Evolutionary conservation across 2,888 invertebrate genomes (phyloP), one percentile per base, ranked within the genome.

Genomic region (Hyppa rectilinea): DNA sequence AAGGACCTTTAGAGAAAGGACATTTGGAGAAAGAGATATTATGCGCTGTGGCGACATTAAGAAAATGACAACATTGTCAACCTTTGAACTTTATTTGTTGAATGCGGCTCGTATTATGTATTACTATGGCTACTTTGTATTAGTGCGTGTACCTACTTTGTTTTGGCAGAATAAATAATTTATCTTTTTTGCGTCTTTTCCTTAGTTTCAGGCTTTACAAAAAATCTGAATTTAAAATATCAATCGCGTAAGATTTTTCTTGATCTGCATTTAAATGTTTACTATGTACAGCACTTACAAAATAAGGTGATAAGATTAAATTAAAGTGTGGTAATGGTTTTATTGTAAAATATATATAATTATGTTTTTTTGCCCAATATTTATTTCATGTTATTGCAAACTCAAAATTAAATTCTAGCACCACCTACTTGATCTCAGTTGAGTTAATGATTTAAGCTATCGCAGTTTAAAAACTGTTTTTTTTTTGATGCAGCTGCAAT

Each of bases 261-360:
- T 43, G n/a, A 70, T 49, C 6, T 43, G 26, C 4, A 23, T 71
- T 56, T 20, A 7, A 43, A 45, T 69, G 52, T 67, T 40, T 12
- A 26, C 9, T 26, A n/a, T 34, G 20, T 3, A 34, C 9, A 58
- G 43, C 7, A 12, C 12, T 53, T n/a, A 20, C 43, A 31, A 45
- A 43, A n/a, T 60, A 34, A n/a, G 4, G 31, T 14, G 10, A 23
- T 29, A 29, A 6, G 2, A 23, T 29, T 7, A 4, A 43, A 20
- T 72, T 45, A 12, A 49, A 34, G 12, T 43, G 1, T n/a, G n/a
- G n/a, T n/a, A n/a, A 61, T n/a, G 9, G 14, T 17, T 23, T 31
- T 23, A 9, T 12, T 10, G 14, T 29, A 14, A n/a, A 14, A 59
- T 14, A 4, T 9, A 36, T 14, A 17, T 7, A 34, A 4, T 7